Percentiles rank a stretch among this genome's conserved stretches.
phyloP scores from a whole-genome alignment of 2,797 vertebrate species.

The Enteromius viviparus region DNA sequence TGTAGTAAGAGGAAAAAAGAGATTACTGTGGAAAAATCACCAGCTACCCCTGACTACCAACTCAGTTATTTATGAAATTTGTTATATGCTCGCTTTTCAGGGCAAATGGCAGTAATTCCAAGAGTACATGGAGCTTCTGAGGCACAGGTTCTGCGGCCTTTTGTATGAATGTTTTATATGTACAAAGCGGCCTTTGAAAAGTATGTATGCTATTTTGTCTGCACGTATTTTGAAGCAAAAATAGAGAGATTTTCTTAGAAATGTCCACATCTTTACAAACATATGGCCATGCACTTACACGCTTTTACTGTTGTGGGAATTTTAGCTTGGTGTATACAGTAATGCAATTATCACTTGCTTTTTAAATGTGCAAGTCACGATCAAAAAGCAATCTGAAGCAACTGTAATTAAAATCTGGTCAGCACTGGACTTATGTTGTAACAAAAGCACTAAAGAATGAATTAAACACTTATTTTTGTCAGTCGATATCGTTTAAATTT shows the following conservation, averaged over 20 bases:
- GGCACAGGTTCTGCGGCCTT: not conserved
- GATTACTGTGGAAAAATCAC: slow-evolving; percentile 20
- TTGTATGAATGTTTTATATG: slow-evolving; percentile 24
- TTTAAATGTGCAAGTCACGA: not conserved
- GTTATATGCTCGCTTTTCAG: not conserved
- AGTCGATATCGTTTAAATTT: slow-evolving; percentile 21
- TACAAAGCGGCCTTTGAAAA: not conserved
- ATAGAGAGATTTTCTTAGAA: not conserved
- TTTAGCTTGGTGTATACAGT: not conserved
- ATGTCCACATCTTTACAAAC: not conserved
- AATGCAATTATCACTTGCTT: not conserved
- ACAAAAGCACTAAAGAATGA: not conserved
- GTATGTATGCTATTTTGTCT: not conserved
- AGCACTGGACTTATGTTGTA: not conserved
- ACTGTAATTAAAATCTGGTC: not conserved
- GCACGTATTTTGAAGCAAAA: not conserved
- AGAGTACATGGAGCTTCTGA: not conserved
- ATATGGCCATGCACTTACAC: not conserved
- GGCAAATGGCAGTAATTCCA: slow-evolving; percentile 9
- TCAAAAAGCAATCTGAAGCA: not conserved
- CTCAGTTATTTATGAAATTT: slow-evolving; percentile 43
- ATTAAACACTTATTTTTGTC: not conserved
- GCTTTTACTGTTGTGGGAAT: not conserved
- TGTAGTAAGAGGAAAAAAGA: not conserved
- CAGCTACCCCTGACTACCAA: slow-evolving; percentile 12